Evolutionary conservation across 2,888 invertebrate genomes (phyloP).

Genomic region (Cantharis rufa): DNA sequence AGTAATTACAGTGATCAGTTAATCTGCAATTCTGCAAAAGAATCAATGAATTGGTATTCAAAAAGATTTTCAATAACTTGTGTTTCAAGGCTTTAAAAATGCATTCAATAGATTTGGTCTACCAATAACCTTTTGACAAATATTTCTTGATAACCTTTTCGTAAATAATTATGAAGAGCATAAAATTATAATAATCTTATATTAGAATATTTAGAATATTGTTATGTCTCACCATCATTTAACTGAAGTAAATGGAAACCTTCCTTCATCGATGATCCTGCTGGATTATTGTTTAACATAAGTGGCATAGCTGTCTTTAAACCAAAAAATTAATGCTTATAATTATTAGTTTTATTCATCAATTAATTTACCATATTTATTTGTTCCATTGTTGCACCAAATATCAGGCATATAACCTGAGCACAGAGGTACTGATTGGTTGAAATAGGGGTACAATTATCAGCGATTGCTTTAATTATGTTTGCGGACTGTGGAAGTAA

Average conservation of each 20-base stretch:
- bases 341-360: neutral
- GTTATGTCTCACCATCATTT: slow-evolving; percentile 51
- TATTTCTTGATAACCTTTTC: neutral
- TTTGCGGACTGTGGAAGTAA: neutral
- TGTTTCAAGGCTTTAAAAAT: no score
- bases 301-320: neutral
- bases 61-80: no score
- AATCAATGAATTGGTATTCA: no score
- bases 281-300: slow-evolving; percentile 38
- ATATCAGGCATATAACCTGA: neutral
- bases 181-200: no score
- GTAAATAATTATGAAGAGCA: no score
- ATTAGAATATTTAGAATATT: no score
- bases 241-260: slow-evolving; percentile 60
- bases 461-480: neutral
- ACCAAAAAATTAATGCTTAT: neutral
- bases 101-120: no score
- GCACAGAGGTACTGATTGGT: neutral
- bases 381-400: neutral
- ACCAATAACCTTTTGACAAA: no score
- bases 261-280: slow-evolving; percentile 55
- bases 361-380: neutral
- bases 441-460: neutral
- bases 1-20: no score
- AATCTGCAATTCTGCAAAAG: no score